Conservation (phyloP, 2,797 vertebrate genomes). For the Xiphophorus birchmanni region DNA sequence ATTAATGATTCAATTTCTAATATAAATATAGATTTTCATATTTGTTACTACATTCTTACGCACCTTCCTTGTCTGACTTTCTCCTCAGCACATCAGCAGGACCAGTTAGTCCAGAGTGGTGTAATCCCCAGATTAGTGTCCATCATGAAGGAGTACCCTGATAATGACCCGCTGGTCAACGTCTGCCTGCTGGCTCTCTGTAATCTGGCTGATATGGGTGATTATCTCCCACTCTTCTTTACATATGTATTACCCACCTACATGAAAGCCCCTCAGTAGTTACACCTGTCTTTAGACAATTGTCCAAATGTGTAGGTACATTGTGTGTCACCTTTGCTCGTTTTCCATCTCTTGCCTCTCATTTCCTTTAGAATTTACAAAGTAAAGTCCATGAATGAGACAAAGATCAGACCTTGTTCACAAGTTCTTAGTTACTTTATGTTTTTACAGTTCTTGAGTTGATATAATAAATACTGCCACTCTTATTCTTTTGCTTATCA, state of each 20-base stretch:
- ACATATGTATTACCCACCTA: neutral
- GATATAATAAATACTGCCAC: neutral
- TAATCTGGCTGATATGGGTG: slow-evolving; percentile 90
- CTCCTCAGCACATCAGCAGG: slow-evolving; percentile 84
- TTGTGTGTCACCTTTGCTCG: neutral
- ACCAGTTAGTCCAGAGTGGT: slow-evolving; percentile 85
- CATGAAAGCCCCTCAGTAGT: neutral
- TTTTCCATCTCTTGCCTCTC: neutral
- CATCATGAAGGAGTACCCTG: slow-evolving; percentile 85
- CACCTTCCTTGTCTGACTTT: neutral
- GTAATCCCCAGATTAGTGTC: slow-evolving; percentile 86
- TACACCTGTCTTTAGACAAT: neutral
- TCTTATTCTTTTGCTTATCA: neutral
- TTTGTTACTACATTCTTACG: neutral
- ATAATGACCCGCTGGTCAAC: slow-evolving; percentile 87
- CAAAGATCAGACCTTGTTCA: neutral
- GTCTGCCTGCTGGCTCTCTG: slow-evolving; percentile 89
- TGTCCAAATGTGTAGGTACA: neutral
- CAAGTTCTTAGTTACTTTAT: neutral
- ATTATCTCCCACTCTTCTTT: slow-evolving; percentile 34
- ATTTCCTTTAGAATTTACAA: neutral
- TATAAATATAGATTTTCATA: neutral
- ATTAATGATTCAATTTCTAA: neutral
- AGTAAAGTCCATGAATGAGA: neutral
- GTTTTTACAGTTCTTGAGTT: neutral